Base-by-base conservation (phyloP, 2,888 invertebrate species). In the Ophioninae sp. region DNA sequence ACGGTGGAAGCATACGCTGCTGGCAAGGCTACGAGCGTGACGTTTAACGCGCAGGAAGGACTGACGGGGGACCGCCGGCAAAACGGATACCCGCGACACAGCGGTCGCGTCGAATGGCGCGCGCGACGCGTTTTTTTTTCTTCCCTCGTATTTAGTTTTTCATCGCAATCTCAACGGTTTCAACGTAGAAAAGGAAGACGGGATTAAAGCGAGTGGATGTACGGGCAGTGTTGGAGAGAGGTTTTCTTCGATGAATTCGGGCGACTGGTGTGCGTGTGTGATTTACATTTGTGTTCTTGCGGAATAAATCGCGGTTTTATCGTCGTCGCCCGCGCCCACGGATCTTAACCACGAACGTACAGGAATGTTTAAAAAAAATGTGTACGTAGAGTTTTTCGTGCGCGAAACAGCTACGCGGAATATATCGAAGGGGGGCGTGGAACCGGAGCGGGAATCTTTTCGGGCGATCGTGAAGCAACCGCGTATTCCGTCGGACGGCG, bases 51-150 rank as follows among this genome's bases (percentile, higher is more conserved):
- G 44, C 41, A 39, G 23, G 30, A 30, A 68, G 39, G 56, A 75
- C 37, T 13, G 17, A 65, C 57, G 39, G 44, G 57, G 17, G n/a
- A n/a, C 59, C 7, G 59, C 39, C 41, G 23, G 56, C 6, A 44
- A 70, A 73, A 73, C 37, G 67, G 65, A 39, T 57, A 64, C 37
- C 39, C 30, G 68, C 56, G 41, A 62, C 70, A 79, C 78, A 79
- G 68, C 81, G 74, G 39, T 39, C 39, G 70, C 64, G 75, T 70
- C 77, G 64, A 79, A 84, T 81, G 67, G 81, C 81, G 74, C 83
- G 83, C 67, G 83, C 81, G 65, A 62, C 57, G 20, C 13, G 57
- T 68, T 67, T 7, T n/a, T n/a, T n/a, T n/a, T n/a, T n/a, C n/a
- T n/a, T n/a, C n/a, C n/a, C n/a, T n/a, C n/a, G 17, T 6, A 57